Evolutionary conservation across 2,888 invertebrate genomes (phyloP).

Genomic region (Tupiocoris notatus): DNA sequence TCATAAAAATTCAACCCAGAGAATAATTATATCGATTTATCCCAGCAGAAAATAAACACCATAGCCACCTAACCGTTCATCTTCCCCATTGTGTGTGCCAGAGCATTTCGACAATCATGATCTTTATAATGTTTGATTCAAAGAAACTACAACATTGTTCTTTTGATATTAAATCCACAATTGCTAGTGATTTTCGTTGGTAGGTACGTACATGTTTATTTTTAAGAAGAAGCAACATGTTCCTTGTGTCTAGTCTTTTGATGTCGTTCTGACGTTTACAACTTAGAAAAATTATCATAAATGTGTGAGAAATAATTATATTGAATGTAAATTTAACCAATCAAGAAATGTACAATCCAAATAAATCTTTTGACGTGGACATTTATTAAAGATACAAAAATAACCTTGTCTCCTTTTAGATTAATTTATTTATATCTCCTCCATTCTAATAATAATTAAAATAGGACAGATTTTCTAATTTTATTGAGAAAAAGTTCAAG

Average conservation of each 20-base stretch:
- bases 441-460: no score
- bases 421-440: no score
- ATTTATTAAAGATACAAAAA: no score
- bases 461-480: no score
- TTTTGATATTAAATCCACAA: no score
- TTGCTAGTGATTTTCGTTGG: not conserved
- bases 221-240: not conserved
- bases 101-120: slow-evolving; percentile 34
- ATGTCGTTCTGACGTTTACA: slow-evolving; percentile 3
- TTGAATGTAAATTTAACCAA: not conserved
- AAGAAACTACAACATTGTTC: no score
- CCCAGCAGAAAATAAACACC: not conserved
- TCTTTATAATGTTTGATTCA: no score
- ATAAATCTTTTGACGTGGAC: not conserved
- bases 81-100: slow-evolving; percentile 23
- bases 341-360: not conserved
- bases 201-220: not conserved
- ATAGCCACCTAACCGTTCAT: not conserved
- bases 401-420: no score
- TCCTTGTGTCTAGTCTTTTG: slow-evolving; percentile 28
- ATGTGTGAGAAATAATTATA: not conserved
- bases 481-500: no score
- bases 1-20: no score
- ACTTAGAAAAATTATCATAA: not conserved
- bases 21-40: not conserved